Evolutionary conservation across 2,888 invertebrate species (phyloP), one percentile per base, ranked within the genome.

Genomic region (Spodoptera littoralis): DNA sequence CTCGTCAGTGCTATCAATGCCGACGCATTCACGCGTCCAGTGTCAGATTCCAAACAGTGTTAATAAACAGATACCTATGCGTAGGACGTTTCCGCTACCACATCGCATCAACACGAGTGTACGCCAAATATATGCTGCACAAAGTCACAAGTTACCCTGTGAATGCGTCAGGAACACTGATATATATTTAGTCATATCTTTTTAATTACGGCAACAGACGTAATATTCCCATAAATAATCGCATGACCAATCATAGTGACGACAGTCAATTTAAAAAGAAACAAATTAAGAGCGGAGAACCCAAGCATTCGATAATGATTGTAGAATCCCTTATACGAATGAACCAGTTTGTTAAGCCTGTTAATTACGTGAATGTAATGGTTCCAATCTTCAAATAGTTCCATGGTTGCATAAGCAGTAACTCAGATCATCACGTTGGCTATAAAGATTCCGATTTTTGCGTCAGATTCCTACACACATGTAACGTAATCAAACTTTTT

Each of bases 51-150:
- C 83, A 65, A 76, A 76, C 79, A 76, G 75, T 78, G 80, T 79
- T 83, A 85, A 80, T 77, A 79, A 76, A 79, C 77, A 79, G 79
- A 81, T 82, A 82, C 77, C 76, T 81, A 77, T 76, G 86, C 84
- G 88, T 88, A 85, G 86, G 87, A 79, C 69, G 86, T 79, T 88
- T 88, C 87, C 85, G 85, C 74, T 83, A 79, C 72, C 63, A 73
- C 74, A 80, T 79, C 69, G 67, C 78, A 81, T 77, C 73, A 76
- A 82, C 77, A 76, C 73, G 63, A 75, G 51, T 68, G 73, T 73
- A 75, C 71, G 79, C 81, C 83, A 84, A 85, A 84, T 81, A 80
- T 75, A 78, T 69, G 75, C 63, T 75, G 66, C 77, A 63, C 65
- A 67, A 74, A 80, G 67, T 77, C 70, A 71, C 77, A 76, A 65